Conservation (phyloP, 2,113 vertebrate genomes). For the Oplegnathus fasciatus region DNA sequence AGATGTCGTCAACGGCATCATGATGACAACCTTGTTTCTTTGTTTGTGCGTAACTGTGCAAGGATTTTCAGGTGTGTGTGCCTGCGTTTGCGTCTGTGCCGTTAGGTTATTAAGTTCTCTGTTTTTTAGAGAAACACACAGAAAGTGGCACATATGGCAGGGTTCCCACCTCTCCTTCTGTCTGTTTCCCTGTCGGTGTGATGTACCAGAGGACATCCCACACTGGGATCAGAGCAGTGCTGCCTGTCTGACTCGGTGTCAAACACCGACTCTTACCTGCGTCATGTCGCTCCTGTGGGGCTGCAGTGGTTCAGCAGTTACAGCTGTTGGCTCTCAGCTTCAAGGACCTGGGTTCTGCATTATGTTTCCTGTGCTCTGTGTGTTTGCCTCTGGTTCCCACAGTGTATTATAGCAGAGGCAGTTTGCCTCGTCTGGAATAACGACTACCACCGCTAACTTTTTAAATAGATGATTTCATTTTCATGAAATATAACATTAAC, state of each 20-base stretch:
- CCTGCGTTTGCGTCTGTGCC: neutral
- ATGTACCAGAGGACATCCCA: neutral
- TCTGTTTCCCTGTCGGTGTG: neutral
- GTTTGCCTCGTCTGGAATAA: neutral
- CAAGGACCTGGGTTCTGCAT: neutral
- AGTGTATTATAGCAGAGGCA: neutral
- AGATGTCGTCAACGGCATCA: neutral
- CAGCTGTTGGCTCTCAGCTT: conserved; percentile 9
- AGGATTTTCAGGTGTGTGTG: neutral
- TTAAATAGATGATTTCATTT: neutral
- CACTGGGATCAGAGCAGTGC: conserved; percentile 8
- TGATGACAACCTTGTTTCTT: neutral
- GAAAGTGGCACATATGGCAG: conserved; percentile 6
- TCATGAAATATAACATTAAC: neutral
- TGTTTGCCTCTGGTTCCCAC: neutral
- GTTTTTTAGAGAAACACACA: neutral
- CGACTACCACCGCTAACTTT: neutral
- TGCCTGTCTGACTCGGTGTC: conserved; percentile 34
- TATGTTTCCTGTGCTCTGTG: neutral
- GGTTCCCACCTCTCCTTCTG: conserved; percentile 10
- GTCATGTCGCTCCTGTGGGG: neutral
- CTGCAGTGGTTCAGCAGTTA: conserved; percentile 6
- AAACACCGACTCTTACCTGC: conserved; percentile 10
- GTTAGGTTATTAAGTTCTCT: neutral
- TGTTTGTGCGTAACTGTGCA: neutral